These are phyloP conservation scores for Pammene fasciana DNA, from an alignment of 2,888 invertebrate genomes.

Conservation along the genomic window DNA sequence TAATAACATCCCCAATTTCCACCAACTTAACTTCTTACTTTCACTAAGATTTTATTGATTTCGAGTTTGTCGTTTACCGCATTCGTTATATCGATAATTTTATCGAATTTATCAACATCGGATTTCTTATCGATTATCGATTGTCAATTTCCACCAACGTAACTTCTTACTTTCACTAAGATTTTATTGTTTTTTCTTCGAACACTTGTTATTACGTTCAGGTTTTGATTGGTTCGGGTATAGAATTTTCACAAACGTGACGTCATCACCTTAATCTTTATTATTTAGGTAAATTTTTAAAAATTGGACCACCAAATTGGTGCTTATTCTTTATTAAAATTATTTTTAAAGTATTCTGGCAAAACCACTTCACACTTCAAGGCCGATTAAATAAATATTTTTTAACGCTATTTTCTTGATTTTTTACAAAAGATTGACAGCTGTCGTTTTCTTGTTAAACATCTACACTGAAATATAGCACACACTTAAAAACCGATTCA, in stretches of 20 bases:
- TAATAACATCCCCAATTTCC: not conserved
- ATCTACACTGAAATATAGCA: not conserved
- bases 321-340: not conserved
- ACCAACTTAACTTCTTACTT: no score
- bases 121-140: slow-evolving; percentile 60
- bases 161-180: no score
- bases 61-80: slow-evolving; percentile 77
- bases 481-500: not conserved
- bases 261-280: no score
- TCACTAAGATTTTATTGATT: slow-evolving; percentile 41
- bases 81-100: slow-evolving; percentile 66
- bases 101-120: slow-evolving; percentile 58
- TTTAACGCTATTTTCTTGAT: no score
- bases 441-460: no score
- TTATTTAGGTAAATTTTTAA: no score
- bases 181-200: no score
- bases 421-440: no score
- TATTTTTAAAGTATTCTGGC: not conserved
- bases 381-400: not conserved
- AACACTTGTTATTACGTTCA: no score
- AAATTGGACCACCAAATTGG: no score
- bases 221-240: no score
- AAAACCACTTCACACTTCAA: not conserved
- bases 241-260: not conserved
- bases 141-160: no score